Base-by-base conservation (phyloP, 2,797 vertebrate species). In the Thalassophryne amazonica region DNA sequence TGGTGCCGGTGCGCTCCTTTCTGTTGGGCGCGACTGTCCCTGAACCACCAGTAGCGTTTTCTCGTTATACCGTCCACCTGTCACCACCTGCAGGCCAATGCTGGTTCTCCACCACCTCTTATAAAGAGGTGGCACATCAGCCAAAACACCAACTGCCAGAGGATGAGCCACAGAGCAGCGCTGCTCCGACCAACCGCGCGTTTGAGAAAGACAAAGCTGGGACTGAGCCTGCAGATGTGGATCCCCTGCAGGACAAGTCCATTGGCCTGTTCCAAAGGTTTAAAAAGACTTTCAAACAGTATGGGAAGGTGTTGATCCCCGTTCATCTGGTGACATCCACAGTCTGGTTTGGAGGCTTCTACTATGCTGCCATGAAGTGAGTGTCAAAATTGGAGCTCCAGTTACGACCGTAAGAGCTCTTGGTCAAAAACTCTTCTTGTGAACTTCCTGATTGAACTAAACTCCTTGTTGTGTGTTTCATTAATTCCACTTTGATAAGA, bases 311-410 rank as follows among this genome's bases (percentile, higher is more conserved):
- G 64, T 73, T 99, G 92, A 94, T 98, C 70, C 95, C 96, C 1
- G 91, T 99, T 7, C 97, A 99, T 67, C 83, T 98, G 28, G 5
- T 97, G 64, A 98, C 95, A 3, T 99, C 97, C 58, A 89, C 91
- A 3, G 13, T 96, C 31, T 99, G 96, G 95, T 94, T 98, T 73
- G 94, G 95, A 65, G 86, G 91, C 14, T 99, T 99, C 89, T 99
- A 99, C 73, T 99, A 98, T 46, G 94, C 94, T 84, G 93, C 95
- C 73, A 94, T 96, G 88, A 94, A 96, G 97, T 99, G 91, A 96
- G 97, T 93, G 4, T 16, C 15, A n/a, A n/a, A n/a, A n/a, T n/a
- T n/a, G n/a, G n/a, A n/a, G n/a, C n/a, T n/a, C n/a, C n/a, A n/a
- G n/a, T n/a, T n/a, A n/a, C n/a, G n/a, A n/a, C n/a, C n/a, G n/a